phyloP scores from a whole-genome alignment of 1,140 invertebrate genomes.

The Bombus polaris region DNA sequence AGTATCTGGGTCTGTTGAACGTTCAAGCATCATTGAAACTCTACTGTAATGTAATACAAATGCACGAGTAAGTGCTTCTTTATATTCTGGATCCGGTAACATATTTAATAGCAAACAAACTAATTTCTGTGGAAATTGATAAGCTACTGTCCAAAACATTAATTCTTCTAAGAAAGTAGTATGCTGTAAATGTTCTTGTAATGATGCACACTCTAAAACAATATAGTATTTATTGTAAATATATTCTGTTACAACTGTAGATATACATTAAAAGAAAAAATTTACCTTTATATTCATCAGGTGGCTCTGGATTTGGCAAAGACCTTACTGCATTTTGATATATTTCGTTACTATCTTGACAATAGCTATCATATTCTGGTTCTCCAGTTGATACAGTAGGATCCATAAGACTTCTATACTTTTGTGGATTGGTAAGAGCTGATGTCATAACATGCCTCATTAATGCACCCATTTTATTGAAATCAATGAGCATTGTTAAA shows the following conservation, averaged over 20 bases:
- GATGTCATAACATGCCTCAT: conserved; percentile 96
- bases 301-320: conserved; percentile 91
- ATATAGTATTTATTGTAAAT: conserved; percentile 41
- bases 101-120: conserved; percentile 98
- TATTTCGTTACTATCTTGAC: conserved; percentile 88
- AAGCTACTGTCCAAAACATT: conserved; percentile 98
- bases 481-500: conserved; percentile 94
- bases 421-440: conserved; percentile 92
- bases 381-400: conserved; percentile 71
- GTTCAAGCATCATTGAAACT: conserved; percentile 95
- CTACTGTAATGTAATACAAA: conserved; percentile 98
- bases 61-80: conserved; percentile 95
- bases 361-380: conserved; percentile 88
- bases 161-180: conserved; percentile 96
- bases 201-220: conserved; percentile 88
- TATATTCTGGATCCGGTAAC: conserved; percentile 97
- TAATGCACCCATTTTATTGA: conserved; percentile 96
- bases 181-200: conserved; percentile 91
- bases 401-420: conserved; percentile 79
- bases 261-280: not conserved
- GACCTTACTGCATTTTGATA: conserved; percentile 91
- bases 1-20: conserved; percentile 92
- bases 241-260: not conserved
- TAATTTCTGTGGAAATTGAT: conserved; percentile 98
- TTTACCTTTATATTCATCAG: conserved; percentile 88